phyloP scores from a whole-genome alignment of 1,140 invertebrate species.

The Mycetomoellerius zeteki region DNA sequence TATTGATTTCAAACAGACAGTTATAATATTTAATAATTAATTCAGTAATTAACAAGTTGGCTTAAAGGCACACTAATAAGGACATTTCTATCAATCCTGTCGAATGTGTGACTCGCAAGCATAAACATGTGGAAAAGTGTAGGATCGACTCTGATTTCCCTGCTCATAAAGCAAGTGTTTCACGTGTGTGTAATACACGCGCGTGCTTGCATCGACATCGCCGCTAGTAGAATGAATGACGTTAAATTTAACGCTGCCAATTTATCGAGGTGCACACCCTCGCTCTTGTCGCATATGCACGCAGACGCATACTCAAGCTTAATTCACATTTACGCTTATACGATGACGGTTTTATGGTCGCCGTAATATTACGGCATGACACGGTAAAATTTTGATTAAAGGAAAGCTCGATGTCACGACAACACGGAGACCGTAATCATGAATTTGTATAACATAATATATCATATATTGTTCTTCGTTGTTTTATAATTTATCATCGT shows the following conservation, averaged over 20 bases:
- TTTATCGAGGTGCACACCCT: conserved; percentile 78
- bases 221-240: conserved; percentile 78
- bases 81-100: neutral
- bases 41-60: too few relatives aligned
- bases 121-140: neutral
- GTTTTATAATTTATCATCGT: conserved; percentile 3
- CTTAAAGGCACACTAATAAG: too few relatives aligned
- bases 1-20: too few relatives aligned
- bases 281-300: conserved; percentile 10
- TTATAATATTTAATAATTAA: too few relatives aligned
- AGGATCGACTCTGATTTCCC: conserved; percentile 29
- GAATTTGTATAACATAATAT: neutral
- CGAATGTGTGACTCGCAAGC: neutral
- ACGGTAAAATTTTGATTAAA: conserved; percentile 60
- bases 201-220: conserved; percentile 38
- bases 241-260: conserved; percentile 84
- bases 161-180: conserved; percentile 4
- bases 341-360: conserved; percentile 41
- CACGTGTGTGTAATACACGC: conserved; percentile 13
- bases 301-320: conserved; percentile 34
- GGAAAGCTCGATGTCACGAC: neutral
- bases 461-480: neutral
- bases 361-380: conserved; percentile 38
- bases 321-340: conserved; percentile 61
- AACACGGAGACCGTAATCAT: neutral